Conservation (phyloP, 1,140 invertebrate genomes). For the Ectropis grisescens region DNA sequence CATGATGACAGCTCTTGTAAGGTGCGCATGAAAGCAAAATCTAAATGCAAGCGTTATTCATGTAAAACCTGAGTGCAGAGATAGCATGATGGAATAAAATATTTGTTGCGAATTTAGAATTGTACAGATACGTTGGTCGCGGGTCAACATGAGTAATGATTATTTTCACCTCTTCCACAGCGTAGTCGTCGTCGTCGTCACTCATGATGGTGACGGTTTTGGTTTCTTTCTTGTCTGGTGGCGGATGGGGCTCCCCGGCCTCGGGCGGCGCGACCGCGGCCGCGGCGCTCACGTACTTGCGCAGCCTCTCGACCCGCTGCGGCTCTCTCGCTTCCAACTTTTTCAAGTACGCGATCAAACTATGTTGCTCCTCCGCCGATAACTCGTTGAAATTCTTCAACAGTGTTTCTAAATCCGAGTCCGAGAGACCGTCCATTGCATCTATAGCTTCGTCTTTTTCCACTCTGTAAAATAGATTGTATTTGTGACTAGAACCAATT, state of each 20-base stretch:
- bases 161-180: constrained; percentile 41
- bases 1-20: too few species aligned
- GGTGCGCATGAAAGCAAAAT: too few species aligned
- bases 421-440: constrained; percentile 80
- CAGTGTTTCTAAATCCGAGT: constrained; percentile 80
- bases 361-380: constrained; percentile 82
- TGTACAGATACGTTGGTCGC: too few species aligned
- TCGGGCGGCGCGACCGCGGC: constrained; percentile 3
- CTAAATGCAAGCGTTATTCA: too few species aligned
- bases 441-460: constrained; percentile 33
- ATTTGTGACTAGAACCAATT: too few species aligned
- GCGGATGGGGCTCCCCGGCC: not conserved
- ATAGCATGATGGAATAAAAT: too few species aligned
- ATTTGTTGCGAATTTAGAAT: too few species aligned
- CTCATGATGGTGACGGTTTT: constrained; percentile 14
- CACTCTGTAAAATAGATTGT: constrained; percentile 16
- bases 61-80: too few species aligned
- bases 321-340: constrained; percentile 81
- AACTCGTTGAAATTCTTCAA: constrained; percentile 83
- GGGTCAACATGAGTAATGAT: too few species aligned
- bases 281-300: constrained; percentile 51
- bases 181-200: constrained; percentile 56
- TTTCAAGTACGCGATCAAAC: constrained; percentile 82
- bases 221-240: too few species aligned
- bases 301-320: constrained; percentile 77